Evolutionary conservation across 2,888 invertebrate species (phyloP).

Genomic region (Carcina quercana): DNA sequence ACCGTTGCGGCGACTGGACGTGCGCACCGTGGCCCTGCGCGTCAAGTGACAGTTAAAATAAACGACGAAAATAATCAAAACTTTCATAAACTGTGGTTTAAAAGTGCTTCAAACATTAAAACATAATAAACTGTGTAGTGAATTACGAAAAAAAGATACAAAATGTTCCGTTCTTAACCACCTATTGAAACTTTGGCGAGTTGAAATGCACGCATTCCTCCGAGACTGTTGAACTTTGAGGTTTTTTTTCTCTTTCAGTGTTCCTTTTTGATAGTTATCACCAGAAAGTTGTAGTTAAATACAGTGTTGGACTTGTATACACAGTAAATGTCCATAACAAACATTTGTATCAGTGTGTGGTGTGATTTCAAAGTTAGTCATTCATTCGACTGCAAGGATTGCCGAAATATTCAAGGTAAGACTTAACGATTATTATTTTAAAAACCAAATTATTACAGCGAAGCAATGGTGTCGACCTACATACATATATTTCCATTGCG

Average conservation of each 20-base stretch:
- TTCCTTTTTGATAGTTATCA: constrained; percentile 60
- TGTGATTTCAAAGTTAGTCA: constrained; percentile 41
- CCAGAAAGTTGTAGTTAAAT: constrained; percentile 36
- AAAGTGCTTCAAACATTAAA: constrained; percentile 25
- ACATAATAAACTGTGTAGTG: constrained; percentile 40
- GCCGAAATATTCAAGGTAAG: constrained; percentile 67
- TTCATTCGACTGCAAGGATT: constrained; percentile 41
- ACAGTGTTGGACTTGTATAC: constrained; percentile 26
- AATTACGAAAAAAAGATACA: constrained; percentile 5
- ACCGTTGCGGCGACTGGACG: constrained; percentile 35
- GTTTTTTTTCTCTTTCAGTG: constrained; percentile 52
- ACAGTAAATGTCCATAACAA: constrained; percentile 21
- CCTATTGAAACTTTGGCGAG: constrained; percentile 36
- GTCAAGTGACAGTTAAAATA: constrained; percentile 52
- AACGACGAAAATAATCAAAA: constrained; percentile 46
- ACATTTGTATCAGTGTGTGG: constrained; percentile 28
- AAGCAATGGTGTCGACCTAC: too few relatives aligned
- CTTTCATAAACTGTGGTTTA: constrained; percentile 40
- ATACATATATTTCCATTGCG: too few relatives aligned
- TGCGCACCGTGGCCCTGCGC: constrained; percentile 34
- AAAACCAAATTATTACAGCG: neutral
- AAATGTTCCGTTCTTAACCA: constrained; percentile 16
- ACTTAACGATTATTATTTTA: neutral
- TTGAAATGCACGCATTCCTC: constrained; percentile 69
- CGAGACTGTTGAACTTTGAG: constrained; percentile 68